Evolutionary conservation across 2,888 invertebrate genomes (phyloP).

Genomic region (Amorpha juglandis): DNA sequence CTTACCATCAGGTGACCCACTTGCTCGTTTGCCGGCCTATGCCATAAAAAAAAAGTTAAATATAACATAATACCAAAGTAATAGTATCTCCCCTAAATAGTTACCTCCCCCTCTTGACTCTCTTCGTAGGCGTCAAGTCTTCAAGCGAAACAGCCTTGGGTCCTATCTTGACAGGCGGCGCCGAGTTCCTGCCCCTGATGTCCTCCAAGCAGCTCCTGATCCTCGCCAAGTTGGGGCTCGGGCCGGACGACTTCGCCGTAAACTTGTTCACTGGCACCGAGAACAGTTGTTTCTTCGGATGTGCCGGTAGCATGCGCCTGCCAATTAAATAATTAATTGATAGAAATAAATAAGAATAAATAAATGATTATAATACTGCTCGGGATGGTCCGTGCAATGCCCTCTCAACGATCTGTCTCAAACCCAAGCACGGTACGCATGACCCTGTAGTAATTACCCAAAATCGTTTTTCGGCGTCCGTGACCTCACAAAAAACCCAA

Average conservation of each 20-base stretch:
- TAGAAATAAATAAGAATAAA: too few relatives aligned
- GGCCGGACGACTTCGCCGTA: conserved; percentile 53
- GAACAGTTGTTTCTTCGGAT: conserved; percentile 73
- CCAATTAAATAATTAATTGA: not conserved
- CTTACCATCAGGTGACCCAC: too few relatives aligned
- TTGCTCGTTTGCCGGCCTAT: too few relatives aligned
- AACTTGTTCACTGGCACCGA: conserved; percentile 75
- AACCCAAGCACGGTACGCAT: not conserved
- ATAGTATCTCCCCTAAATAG: too few relatives aligned
- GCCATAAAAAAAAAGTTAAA: too few relatives aligned
- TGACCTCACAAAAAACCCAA: not conserved
- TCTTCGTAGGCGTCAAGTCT: conserved; percentile 72
- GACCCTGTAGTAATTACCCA: too few relatives aligned
- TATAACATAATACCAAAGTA: too few relatives aligned
- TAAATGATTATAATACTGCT: too few relatives aligned
- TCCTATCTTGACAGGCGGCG: conserved; percentile 50
- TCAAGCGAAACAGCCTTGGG: conserved; percentile 76
- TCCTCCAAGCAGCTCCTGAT: conserved; percentile 69
- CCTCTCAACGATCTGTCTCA: too few relatives aligned
- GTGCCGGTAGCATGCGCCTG: conserved; percentile 66
- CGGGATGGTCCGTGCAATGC: too few relatives aligned
- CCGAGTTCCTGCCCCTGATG: conserved; percentile 44
- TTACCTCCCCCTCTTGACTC: conserved; percentile 55
- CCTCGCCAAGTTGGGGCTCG: conserved; percentile 60
- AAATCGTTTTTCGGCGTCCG: too few relatives aligned